Base-by-base conservation (phyloP, 2,888 invertebrate genomes). In the Drosophila longiperda region DNA sequence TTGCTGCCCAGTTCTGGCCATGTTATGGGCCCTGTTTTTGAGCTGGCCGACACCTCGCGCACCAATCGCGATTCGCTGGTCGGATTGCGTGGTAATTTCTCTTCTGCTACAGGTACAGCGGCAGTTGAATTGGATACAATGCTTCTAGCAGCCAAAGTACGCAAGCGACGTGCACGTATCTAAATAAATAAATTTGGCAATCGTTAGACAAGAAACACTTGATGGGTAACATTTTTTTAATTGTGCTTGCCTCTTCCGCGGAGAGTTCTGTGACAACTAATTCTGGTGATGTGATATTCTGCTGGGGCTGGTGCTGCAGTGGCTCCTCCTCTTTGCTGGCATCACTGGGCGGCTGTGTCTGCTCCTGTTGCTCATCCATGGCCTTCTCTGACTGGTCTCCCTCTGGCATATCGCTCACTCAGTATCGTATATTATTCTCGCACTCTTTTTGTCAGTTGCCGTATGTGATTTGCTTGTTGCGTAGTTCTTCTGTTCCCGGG, bases 201-300 rank as follows among this genome's bases (percentile, higher is more conserved):
- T 15, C 45, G 58, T 66, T 54, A 54, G 52, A 59, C 20, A 55
- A 50, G 20, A 42, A 15, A 29, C 29, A 33, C 8, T 33, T 52
- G 33, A 29, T 17, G 11, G 6, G 23, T 48, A 15, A 33, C 64
- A 9, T 20, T 17, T 11, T 20, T 40, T 32, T 52, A 48, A 6
- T n/a, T 70, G 26, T 17, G 26, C 95, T 95, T 94, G 97, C 97
- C 96, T 97, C 97, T 94, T 97, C 97, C 93, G 96, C 97, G 92
- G 96, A 96, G 88, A 97, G 94, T 95, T 97, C 97, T 94, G 96
- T 96, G 73, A 61, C 64, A n/a, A 71, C 59, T 38, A 52, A 49
- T 8, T 63, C 63, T 62, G 61, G 48, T 9, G 64, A 34, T 42
- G 62, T 32, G 29, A 42, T 26, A 32, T 75, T 59, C 1, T 50